phyloP scores from a whole-genome alignment of 2,888 invertebrate genomes.

The Volucella bombylans region DNA sequence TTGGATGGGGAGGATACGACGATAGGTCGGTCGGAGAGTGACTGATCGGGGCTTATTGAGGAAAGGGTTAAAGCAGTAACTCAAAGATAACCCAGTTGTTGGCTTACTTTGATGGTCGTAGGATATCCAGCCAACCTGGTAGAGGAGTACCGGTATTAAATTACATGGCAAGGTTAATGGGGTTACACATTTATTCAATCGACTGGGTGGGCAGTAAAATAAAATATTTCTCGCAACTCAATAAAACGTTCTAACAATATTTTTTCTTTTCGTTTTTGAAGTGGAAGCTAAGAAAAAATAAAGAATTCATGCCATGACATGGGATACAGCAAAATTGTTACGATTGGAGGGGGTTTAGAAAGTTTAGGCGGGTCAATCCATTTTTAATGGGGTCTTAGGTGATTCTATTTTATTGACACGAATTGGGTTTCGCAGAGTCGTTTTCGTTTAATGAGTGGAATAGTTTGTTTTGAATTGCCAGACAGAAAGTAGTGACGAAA shows the following conservation, averaged over 20 bases:
- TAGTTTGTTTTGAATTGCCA: no score
- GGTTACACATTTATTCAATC: conserved; percentile 60
- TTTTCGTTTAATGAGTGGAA: no score
- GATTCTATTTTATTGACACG: not conserved
- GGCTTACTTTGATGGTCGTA: conserved; percentile 30
- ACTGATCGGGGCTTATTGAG: conserved; percentile 13
- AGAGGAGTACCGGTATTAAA: conserved; percentile 10
- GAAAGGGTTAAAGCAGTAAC: conserved; percentile 47
- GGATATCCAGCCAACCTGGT: not conserved
- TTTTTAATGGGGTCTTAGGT: not conserved
- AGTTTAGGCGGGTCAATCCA: not conserved
- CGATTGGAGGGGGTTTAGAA: not conserved
- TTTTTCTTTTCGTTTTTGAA: not conserved
- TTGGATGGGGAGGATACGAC: conserved; percentile 5
- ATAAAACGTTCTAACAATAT: conserved; percentile 20
- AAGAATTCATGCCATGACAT: conserved; percentile 31
- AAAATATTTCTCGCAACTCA: conserved; percentile 22
- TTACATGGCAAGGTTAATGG: conserved; percentile 40
- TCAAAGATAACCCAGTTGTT: conserved; percentile 46
- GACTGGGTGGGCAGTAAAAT: conserved; percentile 47
- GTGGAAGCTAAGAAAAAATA: conserved; percentile 24
- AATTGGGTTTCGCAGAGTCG: not conserved
- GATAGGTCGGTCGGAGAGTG: conserved; percentile 4
- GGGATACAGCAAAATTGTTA: not conserved
- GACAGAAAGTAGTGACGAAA: no score